Percentiles rank a stretch among this genome's conserved stretches.
These are phyloP conservation scores for Cryptoblepharus egeriae DNA, from an alignment of 2,797 vertebrate species.

Conservation along the genomic window DNA sequence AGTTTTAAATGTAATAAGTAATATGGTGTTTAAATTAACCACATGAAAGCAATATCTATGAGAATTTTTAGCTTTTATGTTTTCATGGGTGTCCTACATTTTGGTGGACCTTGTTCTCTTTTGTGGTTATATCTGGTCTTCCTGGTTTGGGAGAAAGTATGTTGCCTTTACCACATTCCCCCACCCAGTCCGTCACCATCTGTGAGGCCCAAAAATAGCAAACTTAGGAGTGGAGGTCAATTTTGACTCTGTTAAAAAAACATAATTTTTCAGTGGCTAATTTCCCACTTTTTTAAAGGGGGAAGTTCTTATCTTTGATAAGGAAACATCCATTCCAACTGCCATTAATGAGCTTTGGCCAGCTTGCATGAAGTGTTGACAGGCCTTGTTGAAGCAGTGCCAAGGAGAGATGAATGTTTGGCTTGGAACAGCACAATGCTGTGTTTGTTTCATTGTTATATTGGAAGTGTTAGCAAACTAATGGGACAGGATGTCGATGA, in stretches of 20 bases:
- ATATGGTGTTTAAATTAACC: too few species aligned
- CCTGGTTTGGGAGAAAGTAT: too few species aligned
- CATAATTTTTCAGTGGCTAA: background rate
- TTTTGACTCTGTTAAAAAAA: background rate
- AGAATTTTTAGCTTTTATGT: too few species aligned
- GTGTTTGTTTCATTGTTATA: slow-evolving; percentile 76
- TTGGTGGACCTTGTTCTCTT: too few species aligned
- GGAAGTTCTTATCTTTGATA: slow-evolving; percentile 70
- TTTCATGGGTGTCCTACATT: too few species aligned
- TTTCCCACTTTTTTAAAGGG: slow-evolving; percentile 22
- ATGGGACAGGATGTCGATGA: slow-evolving; percentile 70
- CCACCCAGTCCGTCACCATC: too few species aligned
- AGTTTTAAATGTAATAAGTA: too few species aligned
- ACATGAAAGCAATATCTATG: too few species aligned
- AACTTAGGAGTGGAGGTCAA: background rate
- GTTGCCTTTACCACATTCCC: too few species aligned
- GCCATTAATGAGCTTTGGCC: slow-evolving; percentile 76
- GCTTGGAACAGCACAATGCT: slow-evolving; percentile 73
- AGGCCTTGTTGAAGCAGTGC: slow-evolving; percentile 66
- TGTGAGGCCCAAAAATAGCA: too few species aligned
- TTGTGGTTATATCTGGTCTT: too few species aligned
- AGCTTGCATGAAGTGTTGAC: slow-evolving; percentile 72
- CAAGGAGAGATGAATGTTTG: slow-evolving; percentile 76
- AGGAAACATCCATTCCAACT: slow-evolving; percentile 66
- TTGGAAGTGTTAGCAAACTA: slow-evolving; percentile 76